Conservation (phyloP, 2,797 vertebrate genomes). For the Cyclura pinguis region DNA sequence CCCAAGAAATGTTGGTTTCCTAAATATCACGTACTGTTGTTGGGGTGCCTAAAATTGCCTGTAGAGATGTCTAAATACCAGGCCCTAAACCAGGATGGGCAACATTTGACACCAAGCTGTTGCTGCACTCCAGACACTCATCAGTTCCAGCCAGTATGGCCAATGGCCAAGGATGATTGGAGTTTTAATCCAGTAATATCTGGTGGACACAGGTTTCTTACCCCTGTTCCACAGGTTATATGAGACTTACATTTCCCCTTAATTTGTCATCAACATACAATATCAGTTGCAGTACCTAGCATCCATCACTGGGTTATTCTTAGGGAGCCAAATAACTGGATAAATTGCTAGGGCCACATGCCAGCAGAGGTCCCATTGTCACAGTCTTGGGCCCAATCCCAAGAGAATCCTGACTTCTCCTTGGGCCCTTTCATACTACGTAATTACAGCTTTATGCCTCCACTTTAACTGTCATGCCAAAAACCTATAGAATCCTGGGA, state of each 20-base stretch:
- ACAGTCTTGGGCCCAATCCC: too few species aligned
- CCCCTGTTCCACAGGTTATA: neutral
- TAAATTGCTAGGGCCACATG: neutral
- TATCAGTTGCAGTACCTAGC: neutral
- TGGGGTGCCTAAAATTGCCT: neutral
- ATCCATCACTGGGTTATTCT: neutral
- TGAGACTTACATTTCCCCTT: neutral
- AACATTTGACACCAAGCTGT: neutral
- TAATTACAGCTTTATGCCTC: too few species aligned
- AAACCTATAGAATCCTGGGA: too few species aligned
- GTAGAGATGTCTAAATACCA: too few species aligned
- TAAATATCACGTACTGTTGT: neutral
- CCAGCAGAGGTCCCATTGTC: neutral
- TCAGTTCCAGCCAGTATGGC: neutral
- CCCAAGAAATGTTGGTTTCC: neutral
- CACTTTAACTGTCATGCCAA: too few species aligned
- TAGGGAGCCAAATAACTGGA: neutral
- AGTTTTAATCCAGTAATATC: neutral
- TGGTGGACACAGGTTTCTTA: neutral
- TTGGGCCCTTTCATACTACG: too few species aligned
- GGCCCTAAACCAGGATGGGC: neutral
- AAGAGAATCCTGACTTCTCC: neutral
- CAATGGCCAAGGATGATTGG: too few species aligned
- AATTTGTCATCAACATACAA: neutral
- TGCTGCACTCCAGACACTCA: neutral